Percentiles rank a stretch among this genome's conserved stretches.
Conservation (phyloP, 2,888 invertebrate species). For the Latheticus oryzae region DNA sequence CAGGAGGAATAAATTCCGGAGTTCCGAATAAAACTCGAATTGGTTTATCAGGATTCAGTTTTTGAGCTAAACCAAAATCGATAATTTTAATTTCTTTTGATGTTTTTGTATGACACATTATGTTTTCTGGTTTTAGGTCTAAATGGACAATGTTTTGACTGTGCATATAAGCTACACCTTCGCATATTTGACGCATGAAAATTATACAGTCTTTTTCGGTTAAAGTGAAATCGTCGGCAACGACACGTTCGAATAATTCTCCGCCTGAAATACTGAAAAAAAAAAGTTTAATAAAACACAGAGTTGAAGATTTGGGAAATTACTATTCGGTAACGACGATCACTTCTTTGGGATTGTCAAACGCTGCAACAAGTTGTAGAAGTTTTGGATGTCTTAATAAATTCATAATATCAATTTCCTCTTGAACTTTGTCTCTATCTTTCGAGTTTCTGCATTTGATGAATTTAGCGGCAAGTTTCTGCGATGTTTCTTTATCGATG, state of each 20-base stretch:
- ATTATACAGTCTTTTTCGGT: constrained; percentile 88
- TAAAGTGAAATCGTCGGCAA: constrained; percentile 91
- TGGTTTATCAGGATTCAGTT: constrained; percentile 75
- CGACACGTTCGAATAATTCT: constrained; percentile 92
- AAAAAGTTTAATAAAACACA: constrained; percentile 10
- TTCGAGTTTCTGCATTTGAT: constrained; percentile 79
- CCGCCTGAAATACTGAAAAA: constrained; percentile 87
- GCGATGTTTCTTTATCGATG: constrained; percentile 73
- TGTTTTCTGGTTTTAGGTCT: constrained; percentile 96
- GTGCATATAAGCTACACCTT: constrained; percentile 92
- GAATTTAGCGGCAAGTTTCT: constrained; percentile 85
- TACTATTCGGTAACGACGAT: constrained; percentile 94
- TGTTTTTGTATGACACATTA: constrained; percentile 87
- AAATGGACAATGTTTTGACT: constrained; percentile 85
- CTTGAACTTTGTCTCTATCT: constrained; percentile 80
- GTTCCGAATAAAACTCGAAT: constrained; percentile 86
- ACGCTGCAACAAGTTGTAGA: constrained; percentile 85
- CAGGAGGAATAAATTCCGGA: constrained; percentile 93
- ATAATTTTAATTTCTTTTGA: constrained; percentile 92
- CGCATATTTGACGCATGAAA: constrained; percentile 92
- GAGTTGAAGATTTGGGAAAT: too few relatives aligned
- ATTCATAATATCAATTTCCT: constrained; percentile 91
- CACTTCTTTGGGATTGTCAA: constrained; percentile 80
- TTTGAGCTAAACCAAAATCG: constrained; percentile 91
- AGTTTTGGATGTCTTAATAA: constrained; percentile 85